Base-by-base conservation (phyloP, 2,797 vertebrate genomes). In the Garrulus glandarius region DNA sequence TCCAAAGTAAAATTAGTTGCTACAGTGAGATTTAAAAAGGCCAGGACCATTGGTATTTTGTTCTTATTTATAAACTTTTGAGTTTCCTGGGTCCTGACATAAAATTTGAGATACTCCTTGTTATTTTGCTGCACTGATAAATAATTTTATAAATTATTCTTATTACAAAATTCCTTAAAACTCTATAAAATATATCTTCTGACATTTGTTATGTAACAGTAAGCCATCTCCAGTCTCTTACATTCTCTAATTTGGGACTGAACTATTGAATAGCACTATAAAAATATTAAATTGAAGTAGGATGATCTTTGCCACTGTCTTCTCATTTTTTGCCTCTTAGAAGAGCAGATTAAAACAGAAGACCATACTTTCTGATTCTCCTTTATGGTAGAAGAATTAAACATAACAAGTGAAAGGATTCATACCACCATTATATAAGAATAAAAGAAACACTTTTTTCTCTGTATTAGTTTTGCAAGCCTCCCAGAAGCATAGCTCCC, bases 161-260 rank as follows among this genome's bases (percentile, higher is more conserved):
- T 74, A 24, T 11, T 32, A 39, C 3, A 44, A 75, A 81, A 60
- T 52, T 47, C 7, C 22, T 67, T 71, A 39, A 75, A 74, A 39
- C 11, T 43, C 13, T 44, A 11, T 34, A 43, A 85, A 88, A 69
- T 52, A 10, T 15, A 47, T 61, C 21, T 78, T 32, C 36, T 52
- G 14, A 15, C 7, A 79, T 63, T 74, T 81, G 11, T 11, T 50
- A 1, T 52, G 11, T 36, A 39, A 65, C 0, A 0, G 8, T 68
- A 60, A 64, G 10, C 34, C 71, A 37, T 61, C 18, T 76, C 24
- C 23, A 34, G 11, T 15, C 41, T 79, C 61, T 82, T 60, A 53
- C 5, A 22, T 52, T 71, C 26, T 84, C 53, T 57, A 32, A 46
- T 84, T 75, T 84, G 46, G 41, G 37, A 68, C 29, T 47, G 30